Conservation (phyloP, 2,797 vertebrate species). For the Columba guinea region DNA sequence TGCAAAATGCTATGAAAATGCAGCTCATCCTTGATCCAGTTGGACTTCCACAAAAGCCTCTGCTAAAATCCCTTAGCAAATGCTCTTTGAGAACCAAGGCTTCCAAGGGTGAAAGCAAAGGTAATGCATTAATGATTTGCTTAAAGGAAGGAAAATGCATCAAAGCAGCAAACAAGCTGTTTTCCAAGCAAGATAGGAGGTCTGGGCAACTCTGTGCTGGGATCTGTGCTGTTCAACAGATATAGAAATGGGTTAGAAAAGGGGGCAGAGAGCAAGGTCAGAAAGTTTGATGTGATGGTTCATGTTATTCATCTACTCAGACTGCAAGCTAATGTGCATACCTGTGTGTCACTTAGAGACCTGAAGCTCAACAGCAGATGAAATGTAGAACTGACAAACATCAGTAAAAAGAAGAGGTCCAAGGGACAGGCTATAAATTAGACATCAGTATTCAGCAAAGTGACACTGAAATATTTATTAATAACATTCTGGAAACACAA, state of each 20-base stretch:
- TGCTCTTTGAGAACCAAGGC: background rate
- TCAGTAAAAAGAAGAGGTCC: background rate
- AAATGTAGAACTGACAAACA: background rate
- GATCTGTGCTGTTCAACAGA: background rate
- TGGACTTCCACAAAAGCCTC: background rate
- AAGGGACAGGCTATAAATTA: background rate
- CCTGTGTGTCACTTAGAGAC: background rate
- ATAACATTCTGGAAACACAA: background rate
- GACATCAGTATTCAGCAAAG: background rate
- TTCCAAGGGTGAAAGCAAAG: background rate
- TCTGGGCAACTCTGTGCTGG: background rate
- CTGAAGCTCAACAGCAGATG: background rate
- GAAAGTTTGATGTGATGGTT: background rate
- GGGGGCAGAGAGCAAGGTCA: background rate
- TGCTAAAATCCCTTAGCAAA: background rate
- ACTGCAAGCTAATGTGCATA: background rate
- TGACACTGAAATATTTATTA: background rate
- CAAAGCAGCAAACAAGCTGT: background rate
- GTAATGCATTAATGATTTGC: background rate
- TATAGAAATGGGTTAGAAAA: background rate
- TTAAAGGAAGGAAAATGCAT: background rate
- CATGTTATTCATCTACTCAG: background rate
- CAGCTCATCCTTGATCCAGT: background rate
- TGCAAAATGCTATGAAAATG: background rate
- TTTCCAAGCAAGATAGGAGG: background rate